These are phyloP conservation scores for Caiman crocodilus DNA, from an alignment of 2,797 vertebrate genomes.

Conservation along the genomic window DNA sequence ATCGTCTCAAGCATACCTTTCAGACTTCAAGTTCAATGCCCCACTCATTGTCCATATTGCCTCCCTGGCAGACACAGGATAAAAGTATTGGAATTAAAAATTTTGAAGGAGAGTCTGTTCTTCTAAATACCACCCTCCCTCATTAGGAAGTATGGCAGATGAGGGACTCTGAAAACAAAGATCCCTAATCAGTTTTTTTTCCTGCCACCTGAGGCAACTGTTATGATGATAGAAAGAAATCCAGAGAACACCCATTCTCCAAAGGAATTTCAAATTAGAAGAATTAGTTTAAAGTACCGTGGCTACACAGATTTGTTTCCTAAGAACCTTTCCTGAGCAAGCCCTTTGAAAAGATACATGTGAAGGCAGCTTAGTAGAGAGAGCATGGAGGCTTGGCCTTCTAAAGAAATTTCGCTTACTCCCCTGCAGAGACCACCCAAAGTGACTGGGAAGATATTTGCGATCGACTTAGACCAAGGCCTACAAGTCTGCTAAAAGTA, in stretches of 20 bases:
- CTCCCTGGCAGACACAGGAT: background rate
- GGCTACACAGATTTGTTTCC: background rate
- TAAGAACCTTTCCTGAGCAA: background rate
- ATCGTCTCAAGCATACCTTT: rapidly evolving
- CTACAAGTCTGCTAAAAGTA: background rate
- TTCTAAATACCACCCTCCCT: background rate
- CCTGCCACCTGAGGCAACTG: background rate
- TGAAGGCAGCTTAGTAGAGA: background rate
- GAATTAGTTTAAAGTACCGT: background rate
- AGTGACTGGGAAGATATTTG: background rate
- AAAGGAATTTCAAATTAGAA: background rate
- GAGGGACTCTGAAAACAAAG: background rate
- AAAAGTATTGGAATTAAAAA: background rate
- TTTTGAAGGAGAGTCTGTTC: background rate
- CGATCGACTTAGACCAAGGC: background rate
- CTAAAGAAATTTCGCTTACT: too few species aligned
- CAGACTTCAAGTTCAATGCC: background rate
- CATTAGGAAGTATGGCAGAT: background rate
- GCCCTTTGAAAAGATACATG: background rate
- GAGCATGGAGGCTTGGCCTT: background rate
- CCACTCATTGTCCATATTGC: background rate
- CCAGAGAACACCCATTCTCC: background rate
- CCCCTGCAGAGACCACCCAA: too few species aligned
- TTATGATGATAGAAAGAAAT: background rate
- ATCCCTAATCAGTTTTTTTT: background rate